Base-by-base conservation (phyloP, 2,113 vertebrate species). In the Tauraco erythrolophus region DNA sequence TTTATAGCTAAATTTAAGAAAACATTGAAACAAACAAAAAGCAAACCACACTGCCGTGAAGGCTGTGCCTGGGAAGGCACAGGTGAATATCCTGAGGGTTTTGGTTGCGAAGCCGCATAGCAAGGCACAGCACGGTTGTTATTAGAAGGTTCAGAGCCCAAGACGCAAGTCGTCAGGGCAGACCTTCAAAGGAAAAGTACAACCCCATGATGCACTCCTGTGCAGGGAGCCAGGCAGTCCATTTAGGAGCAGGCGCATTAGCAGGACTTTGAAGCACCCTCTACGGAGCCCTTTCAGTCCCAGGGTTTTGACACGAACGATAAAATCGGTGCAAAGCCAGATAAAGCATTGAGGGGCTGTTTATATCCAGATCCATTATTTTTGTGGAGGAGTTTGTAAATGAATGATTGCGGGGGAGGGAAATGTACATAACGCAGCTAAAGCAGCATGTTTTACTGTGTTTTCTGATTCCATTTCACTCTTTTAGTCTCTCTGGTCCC, bases 391-490 rank as follows among this genome's bases (percentile, higher is more conserved):
- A 75, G 92, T 94, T 96, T 92, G 95, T 95, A 96, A 97, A 96
- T 76, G 96, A 81, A 86, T 69, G 81, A 96, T 95, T 86, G 84
- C 1, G 11, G 72, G 81, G 61, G 89, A 71, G 90, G 79, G 93
- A 92, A 92, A 89, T 64, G 74, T 66, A 96, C 24, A 77, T 95
- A 95, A 86, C 77, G 16, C 66, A 85, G 96, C 95, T 92, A 94
- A 90, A 94, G 94, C 84, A 92, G 96, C 83, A 60, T 57, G 93
- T 94, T 94, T 91, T 95, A 94, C 92, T 97, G 91, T 98, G 96
- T 98, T 98, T 98, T 98, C 96, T 97, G 96, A 98, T 97, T 97
- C 97, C 92, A 97, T 97, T 97, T 98, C 94, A 92, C 96, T 98
- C 96, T 77, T 94, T 97, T 96, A 96, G 96, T 93, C 96, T 97